Evolutionary conservation across 2,113 vertebrate genomes (phyloP).

Genomic region (Oreochromis spilurus): DNA sequence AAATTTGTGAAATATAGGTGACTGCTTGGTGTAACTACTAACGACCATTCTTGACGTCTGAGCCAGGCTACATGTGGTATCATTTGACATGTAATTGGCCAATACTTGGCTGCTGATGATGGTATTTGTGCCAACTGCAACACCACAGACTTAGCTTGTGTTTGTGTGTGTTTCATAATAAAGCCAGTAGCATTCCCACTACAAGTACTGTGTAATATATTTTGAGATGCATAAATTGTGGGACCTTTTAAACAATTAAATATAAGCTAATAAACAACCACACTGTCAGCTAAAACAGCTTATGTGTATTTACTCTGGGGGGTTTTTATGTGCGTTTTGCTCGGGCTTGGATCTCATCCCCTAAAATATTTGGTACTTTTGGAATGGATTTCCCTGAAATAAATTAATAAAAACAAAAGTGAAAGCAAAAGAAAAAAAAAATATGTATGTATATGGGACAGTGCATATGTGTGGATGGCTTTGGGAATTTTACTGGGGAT

Average conservation of each 20-base stretch:
- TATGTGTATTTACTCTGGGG: not conserved
- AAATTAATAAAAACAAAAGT: accelerated
- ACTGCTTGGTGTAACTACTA: not conserved
- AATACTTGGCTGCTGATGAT: not conserved
- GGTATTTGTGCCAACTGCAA: not conserved
- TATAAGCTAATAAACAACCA: not conserved
- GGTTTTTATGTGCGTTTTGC: not conserved
- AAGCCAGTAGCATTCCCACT: not conserved
- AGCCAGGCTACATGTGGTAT: not conserved
- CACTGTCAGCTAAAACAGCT: not conserved
- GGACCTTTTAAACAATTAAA: not conserved
- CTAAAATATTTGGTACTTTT: not conserved
- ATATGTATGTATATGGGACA: not conserved
- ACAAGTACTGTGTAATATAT: not conserved
- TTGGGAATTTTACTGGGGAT: not conserved
- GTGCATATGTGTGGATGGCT: not conserved
- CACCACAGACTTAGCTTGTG: not conserved
- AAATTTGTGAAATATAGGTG: not conserved
- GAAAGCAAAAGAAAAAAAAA: not conserved
- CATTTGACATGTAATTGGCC: not conserved
- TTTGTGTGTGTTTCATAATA: not conserved
- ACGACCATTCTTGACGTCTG: not conserved
- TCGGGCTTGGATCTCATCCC: accelerated
- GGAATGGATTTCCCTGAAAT: not conserved
- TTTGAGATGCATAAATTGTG: not conserved